Base-by-base conservation (phyloP, 2,888 invertebrate genomes). In the Phytoseiulus persimilis region DNA sequence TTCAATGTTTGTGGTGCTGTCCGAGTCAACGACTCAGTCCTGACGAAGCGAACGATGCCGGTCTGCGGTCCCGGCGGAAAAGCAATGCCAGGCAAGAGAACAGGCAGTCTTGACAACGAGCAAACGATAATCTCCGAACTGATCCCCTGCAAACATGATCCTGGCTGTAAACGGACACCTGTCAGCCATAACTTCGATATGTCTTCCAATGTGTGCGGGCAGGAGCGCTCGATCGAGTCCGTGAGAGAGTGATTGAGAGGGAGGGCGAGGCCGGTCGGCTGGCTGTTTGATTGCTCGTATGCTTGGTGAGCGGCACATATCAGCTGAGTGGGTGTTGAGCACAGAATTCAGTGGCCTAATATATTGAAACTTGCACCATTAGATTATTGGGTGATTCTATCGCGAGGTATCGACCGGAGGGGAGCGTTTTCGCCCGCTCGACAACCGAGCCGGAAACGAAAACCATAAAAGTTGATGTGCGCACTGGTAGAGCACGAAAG, bases 101-200 rank as follows among this genome's bases (percentile, higher is more conserved):
- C 65, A 65, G 18, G 65, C 65, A 65, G 18, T 1, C 28, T 28
- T 28, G 28, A 65, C 65, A 65, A 65, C 65, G 65, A 65, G 65
- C 65, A 28, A 65, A 65, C 65, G 65, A 65, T 65, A 65, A 65
- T 65, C 65, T 65, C 65, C 65, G 18, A 28, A 65, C 65, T 28
- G 65, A 65, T 65, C 65, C 18, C 65, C 28, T 65, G 65, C 65
- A 65, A 65, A 65, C 65, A 65, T 23, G 65, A 65, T 65, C 28
- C 65, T 6, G 28, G 65, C 65, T 28, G 65, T 65, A 65, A 65
- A 65, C 65, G 65, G 65, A 65, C 65, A 65, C 65, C 65, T 65
- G 65, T 65, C 65, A 65, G 65, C 65, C 65, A 65, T 65, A 65
- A 65, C 65, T 65, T 65, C 65, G 65, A 65, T 65, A 65, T 65